Evolutionary conservation across 2,888 invertebrate genomes (phyloP).

Genomic region (Drosophila mayaguana): DNA sequence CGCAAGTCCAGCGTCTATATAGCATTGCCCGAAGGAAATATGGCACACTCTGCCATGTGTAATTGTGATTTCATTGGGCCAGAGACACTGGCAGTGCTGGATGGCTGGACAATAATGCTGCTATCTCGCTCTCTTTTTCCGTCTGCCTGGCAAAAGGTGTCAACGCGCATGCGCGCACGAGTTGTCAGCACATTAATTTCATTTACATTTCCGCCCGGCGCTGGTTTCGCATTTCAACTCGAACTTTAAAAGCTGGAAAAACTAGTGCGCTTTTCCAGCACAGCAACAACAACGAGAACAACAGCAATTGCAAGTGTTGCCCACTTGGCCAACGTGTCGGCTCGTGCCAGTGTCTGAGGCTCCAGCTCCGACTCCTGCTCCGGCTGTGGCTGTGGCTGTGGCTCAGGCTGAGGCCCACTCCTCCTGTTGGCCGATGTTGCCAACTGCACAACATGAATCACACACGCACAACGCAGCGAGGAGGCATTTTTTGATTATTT

Average conservation of each 20-base stretch:
- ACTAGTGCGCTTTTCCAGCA: slow-evolving; percentile 73
- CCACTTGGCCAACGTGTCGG: slow-evolving; percentile 68
- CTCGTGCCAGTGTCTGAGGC: slow-evolving; percentile 54
- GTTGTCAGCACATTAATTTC: slow-evolving; percentile 81
- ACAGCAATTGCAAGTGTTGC: slow-evolving; percentile 57
- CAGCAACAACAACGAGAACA: slow-evolving; percentile 18
- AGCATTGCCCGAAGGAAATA: slow-evolving; percentile 56
- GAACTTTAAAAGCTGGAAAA: slow-evolving; percentile 70
- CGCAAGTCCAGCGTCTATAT: slow-evolving; percentile 29
- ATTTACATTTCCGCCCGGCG: slow-evolving; percentile 81
- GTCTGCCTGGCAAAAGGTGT: slow-evolving; percentile 62
- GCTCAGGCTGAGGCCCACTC: slow-evolving; percentile 61
- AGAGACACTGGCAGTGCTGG: slow-evolving; percentile 24
- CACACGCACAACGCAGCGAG: slow-evolving; percentile 71
- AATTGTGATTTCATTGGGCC: slow-evolving; percentile 75
- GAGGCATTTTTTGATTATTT: slow-evolving; percentile 75
- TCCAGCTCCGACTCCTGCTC: slow-evolving; percentile 11
- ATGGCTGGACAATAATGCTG: slow-evolving; percentile 15
- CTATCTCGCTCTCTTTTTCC: slow-evolving; percentile 24
- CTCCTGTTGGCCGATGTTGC: slow-evolving; percentile 55
- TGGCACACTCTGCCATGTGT: slow-evolving; percentile 75
- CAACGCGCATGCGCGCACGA: slow-evolving; percentile 79
- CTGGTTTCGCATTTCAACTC: slow-evolving; percentile 77
- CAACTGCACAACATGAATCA: slow-evolving; percentile 71
- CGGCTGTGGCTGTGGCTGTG: slow-evolving; percentile 43